A percentile compares a stretch with the other conserved stretches of the same genome.
Evolutionary conservation across 2,113 vertebrate genomes (phyloP).

Genomic region (Alligator sinensis): DNA sequence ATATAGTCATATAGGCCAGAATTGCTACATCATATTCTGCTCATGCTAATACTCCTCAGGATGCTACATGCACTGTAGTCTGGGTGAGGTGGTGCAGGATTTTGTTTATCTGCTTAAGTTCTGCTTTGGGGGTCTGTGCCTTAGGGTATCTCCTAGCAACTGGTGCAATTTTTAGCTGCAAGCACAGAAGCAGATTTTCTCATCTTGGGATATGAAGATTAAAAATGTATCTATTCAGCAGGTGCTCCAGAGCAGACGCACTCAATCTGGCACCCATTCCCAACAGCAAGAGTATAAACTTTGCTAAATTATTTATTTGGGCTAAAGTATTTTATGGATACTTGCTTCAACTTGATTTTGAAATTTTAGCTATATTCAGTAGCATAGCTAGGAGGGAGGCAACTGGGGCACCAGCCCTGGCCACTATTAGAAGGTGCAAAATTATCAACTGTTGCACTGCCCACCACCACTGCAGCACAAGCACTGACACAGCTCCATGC

Average conservation of each 20-base stretch:
- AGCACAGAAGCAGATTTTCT: slow-evolving; percentile 5
- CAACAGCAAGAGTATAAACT: no score
- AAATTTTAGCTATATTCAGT: neutral
- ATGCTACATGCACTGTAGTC: neutral
- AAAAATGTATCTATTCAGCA: neutral
- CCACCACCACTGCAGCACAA: no score
- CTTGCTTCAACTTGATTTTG: no score
- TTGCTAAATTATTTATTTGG: no score
- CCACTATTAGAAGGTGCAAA: no score
- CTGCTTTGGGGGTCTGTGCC: neutral
- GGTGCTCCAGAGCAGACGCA: neutral
- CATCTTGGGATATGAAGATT: neutral
- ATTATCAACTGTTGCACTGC: no score
- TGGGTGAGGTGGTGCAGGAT: neutral
- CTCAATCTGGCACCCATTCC: neutral
- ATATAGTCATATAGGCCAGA: neutral
- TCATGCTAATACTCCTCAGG: neutral
- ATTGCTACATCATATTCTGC: neutral
- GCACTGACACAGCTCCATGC: no score
- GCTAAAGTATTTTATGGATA: no score
- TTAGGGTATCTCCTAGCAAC: neutral
- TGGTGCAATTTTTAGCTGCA: slow-evolving; percentile 7
- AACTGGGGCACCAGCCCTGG: neutral
- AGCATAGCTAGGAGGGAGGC: neutral
- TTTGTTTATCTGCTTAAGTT: slow-evolving; percentile 23